Percentiles rank a stretch among this genome's conserved stretches.
Evolutionary conservation across 1,140 invertebrate genomes (phyloP).

Genomic region (Cephus cinctus): DNA sequence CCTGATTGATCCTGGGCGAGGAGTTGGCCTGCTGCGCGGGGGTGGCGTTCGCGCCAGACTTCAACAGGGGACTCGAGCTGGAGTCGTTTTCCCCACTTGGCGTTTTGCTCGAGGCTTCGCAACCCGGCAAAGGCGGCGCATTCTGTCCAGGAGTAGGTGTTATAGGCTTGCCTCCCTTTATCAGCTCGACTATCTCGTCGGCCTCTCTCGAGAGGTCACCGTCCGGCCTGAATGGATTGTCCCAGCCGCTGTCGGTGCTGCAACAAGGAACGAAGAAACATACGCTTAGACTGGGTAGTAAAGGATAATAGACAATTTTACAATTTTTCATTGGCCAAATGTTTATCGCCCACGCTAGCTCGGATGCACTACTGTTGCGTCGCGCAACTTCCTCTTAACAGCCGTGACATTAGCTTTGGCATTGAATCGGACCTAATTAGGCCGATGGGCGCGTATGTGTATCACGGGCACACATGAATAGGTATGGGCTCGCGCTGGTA

Average conservation of each 20-base stretch:
- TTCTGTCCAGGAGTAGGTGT: slow-evolving; percentile 64
- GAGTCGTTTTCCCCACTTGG: slow-evolving; percentile 37
- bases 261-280: slow-evolving; percentile 49
- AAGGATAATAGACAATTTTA: too few relatives aligned
- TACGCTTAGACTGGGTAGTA: too few relatives aligned
- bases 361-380: too few relatives aligned
- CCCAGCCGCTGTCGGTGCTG: slow-evolving; percentile 93
- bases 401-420: slow-evolving; percentile 44
- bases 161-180: slow-evolving; percentile 86
- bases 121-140: slow-evolving; percentile 47
- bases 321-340: too few relatives aligned
- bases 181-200: slow-evolving; percentile 92
- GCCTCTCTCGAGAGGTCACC: slow-evolving; percentile 92
- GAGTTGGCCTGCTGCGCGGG: slow-evolving; percentile 29
- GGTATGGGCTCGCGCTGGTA: too few relatives aligned
- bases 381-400: slow-evolving; percentile 13
- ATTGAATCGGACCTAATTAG: slow-evolving; percentile 39
- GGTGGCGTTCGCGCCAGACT: slow-evolving; percentile 39
- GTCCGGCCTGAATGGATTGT: slow-evolving; percentile 95
- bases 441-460: too few relatives aligned
- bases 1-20: slow-evolving; percentile 40
- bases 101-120: slow-evolving; percentile 27
- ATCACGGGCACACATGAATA: too few relatives aligned
- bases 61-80: slow-evolving; percentile 45
- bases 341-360: too few relatives aligned